phyloP scores from a whole-genome alignment of 2,888 invertebrate species.

The Buathra laborator region DNA sequence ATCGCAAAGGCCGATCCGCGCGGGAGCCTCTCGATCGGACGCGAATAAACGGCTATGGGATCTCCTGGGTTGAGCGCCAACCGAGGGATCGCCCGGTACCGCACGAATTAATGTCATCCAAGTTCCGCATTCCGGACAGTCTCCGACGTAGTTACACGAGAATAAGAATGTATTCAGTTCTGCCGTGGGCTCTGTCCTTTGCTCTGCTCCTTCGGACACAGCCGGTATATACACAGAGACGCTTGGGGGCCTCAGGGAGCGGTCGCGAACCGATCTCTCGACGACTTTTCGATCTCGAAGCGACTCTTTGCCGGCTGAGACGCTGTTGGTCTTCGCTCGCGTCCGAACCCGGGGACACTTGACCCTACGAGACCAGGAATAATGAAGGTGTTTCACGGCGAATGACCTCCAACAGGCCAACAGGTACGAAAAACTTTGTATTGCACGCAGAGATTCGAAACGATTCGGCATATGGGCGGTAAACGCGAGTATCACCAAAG shows the following conservation, averaged over 20 bases:
- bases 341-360: conserved; percentile 34
- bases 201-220: conserved; percentile 8
- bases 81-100: conserved; percentile 63
- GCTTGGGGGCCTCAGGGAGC: conserved; percentile 6
- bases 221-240: not conserved
- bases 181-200: conserved; percentile 32
- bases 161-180: conserved; percentile 69
- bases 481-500: not conserved
- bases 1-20: conserved; percentile 33
- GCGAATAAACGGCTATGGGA: conserved; percentile 50
- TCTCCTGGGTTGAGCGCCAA: conserved; percentile 3
- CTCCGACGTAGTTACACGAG: conserved; percentile 60
- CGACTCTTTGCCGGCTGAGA: conserved; percentile 55
- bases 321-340: conserved; percentile 22
- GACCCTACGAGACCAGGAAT: conserved; percentile 68
- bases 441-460: conserved; percentile 23
- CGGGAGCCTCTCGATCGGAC: conserved; percentile 44
- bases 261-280: conserved; percentile 34
- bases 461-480: not conserved
- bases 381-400: conserved; percentile 71
- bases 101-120: conserved; percentile 79
- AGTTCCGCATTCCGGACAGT: conserved; percentile 78
- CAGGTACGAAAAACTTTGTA: conserved; percentile 51
- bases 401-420: conserved; percentile 69
- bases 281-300: conserved; percentile 53